Conservation (phyloP, 2,888 invertebrate species). For the Phymatocera aterrima region DNA sequence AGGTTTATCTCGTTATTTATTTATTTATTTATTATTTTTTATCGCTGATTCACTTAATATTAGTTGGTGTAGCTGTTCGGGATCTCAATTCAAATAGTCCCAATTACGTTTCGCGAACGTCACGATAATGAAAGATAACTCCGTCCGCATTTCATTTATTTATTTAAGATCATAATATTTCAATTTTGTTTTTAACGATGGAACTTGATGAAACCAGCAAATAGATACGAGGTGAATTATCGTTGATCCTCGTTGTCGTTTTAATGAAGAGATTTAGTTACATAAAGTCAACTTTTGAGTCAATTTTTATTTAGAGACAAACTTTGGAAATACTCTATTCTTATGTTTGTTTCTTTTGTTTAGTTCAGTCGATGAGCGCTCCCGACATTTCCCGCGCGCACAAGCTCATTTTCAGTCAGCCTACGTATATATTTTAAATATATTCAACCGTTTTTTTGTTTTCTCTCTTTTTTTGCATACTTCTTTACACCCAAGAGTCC, state of each 20-base stretch:
- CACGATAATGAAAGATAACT: not conserved
- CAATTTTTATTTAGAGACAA: conserved; percentile 15
- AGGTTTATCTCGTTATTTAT: not conserved
- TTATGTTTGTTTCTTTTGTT: not conserved
- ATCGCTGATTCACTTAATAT: conserved; percentile 30
- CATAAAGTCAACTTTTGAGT: not conserved
- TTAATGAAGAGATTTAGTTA: not conserved
- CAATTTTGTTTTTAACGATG: conserved; percentile 27
- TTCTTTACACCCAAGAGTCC: conserved; percentile 76
- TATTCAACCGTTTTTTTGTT: too few relatives aligned
- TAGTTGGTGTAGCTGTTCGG: conserved; percentile 28
- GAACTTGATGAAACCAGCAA: conserved; percentile 46
- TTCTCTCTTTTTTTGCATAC: too few relatives aligned
- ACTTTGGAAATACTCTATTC: conserved; percentile 32
- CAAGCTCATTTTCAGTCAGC: conserved; percentile 16
- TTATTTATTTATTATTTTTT: not conserved
- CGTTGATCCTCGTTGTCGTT: not conserved
- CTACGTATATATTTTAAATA: conserved; percentile 21
- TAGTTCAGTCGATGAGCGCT: conserved; percentile 17
- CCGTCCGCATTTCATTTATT: conserved; percentile 17
- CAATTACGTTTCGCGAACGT: not conserved
- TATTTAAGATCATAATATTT: not conserved
- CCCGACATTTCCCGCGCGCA: conserved; percentile 1
- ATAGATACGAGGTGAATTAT: conserved; percentile 28
- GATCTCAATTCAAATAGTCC: not conserved